Evolutionary conservation across 2,113 vertebrate species (phyloP).

Genomic region (Corythaeola cristata): DNA sequence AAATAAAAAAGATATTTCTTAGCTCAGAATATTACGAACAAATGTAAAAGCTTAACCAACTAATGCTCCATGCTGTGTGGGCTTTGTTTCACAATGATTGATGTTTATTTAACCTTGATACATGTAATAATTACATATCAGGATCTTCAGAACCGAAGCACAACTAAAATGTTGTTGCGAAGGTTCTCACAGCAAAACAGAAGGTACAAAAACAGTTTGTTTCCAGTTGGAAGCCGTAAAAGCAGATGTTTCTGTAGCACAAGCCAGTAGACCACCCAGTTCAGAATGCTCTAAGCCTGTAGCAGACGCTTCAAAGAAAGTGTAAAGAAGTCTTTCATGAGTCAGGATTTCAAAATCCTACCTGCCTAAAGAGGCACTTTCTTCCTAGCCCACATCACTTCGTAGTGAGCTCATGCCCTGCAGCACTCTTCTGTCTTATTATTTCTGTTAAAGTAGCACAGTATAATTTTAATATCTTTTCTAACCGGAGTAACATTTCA

Average conservation of each 20-base stretch:
- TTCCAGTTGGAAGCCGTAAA: background rate
- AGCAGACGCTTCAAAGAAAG: background rate
- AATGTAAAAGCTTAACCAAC: background rate
- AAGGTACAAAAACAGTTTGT: background rate
- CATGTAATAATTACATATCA: fast-evolving
- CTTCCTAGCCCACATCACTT: background rate
- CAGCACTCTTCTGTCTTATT: background rate
- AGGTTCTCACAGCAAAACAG: background rate
- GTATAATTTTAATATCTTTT: background rate
- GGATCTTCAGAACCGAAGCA: background rate
- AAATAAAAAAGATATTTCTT: background rate
- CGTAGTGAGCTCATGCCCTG: background rate
- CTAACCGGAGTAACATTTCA: background rate
- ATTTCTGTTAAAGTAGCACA: background rate
- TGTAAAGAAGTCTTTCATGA: background rate
- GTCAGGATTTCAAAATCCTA: background rate
- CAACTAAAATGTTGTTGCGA: background rate
- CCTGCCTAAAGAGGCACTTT: background rate
- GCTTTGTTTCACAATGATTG: background rate
- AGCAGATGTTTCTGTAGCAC: background rate
- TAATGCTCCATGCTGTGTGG: background rate
- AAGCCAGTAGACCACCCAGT: background rate
- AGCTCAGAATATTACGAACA: background rate
- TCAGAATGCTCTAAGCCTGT: background rate
- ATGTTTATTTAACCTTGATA: background rate